Percentiles rank a stretch among this genome's conserved stretches.
These are phyloP conservation scores for Arizona elegans DNA, from an alignment of 2,113 vertebrate species.

Conservation along the genomic window DNA sequence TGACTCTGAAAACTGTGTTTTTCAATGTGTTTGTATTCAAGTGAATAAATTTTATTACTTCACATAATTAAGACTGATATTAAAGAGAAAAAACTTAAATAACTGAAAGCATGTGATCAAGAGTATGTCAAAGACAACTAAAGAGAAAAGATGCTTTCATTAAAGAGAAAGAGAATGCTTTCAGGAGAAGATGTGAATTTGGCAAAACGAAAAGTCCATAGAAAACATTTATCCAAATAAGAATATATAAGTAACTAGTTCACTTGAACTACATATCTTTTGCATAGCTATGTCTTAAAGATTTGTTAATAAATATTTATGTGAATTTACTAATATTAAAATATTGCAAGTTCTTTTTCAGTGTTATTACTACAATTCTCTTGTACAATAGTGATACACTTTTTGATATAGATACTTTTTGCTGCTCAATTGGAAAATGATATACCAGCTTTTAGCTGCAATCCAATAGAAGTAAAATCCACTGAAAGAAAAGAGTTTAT, in stretches of 20 bases:
- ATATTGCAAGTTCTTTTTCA: background rate
- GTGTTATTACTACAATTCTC: background rate
- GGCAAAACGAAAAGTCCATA: background rate
- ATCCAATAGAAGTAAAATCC: background rate
- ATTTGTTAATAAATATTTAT: background rate
- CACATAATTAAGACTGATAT: background rate
- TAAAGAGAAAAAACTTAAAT: background rate
- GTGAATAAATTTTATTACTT: background rate
- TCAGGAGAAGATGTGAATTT: background rate
- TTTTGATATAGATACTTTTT: background rate
- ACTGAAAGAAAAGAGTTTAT: background rate
- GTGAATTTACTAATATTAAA: background rate
- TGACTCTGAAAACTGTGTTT: no score
- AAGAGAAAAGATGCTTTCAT: background rate
- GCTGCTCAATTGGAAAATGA: background rate
- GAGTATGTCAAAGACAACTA: background rate
- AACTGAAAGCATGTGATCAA: background rate
- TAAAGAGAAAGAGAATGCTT: background rate
- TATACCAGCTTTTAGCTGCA: background rate
- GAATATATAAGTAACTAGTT: background rate
- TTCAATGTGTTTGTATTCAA: background rate
- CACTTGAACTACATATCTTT: rapidly evolving
- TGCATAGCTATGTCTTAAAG: background rate
- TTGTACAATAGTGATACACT: background rate
- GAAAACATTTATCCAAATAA: background rate